A percentile compares a stretch with the other conserved stretches of the same genome.
Evolutionary conservation across 2,113 vertebrate species (phyloP).

Genomic region (Cettia cetti): DNA sequence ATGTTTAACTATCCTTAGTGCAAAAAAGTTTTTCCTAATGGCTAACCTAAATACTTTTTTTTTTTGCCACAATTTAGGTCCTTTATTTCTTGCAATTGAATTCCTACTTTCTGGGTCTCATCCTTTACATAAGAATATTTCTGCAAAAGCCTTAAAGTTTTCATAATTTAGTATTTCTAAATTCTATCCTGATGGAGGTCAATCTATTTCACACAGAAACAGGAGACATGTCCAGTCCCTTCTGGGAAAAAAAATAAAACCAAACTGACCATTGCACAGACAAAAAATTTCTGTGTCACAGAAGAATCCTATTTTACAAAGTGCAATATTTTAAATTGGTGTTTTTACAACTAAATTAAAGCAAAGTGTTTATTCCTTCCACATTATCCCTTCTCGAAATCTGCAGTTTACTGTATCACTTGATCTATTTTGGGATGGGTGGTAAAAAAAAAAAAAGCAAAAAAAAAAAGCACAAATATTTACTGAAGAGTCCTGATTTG

Average conservation of each 20-base stretch:
- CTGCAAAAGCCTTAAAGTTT: slow-evolving; percentile 6
- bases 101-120: neutral
- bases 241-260: neutral
- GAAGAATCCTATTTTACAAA: neutral
- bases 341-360: neutral
- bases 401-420: neutral
- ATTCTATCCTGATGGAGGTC: neutral
- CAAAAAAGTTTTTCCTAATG: slow-evolving; percentile 21
- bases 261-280: neutral
- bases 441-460: too few species aligned
- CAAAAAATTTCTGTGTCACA: neutral
- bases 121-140: neutral
- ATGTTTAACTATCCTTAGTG: neutral
- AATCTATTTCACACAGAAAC: neutral
- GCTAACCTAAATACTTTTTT: neutral
- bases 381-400: neutral
- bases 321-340: neutral
- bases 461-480: neutral
- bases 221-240: neutral
- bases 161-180: neutral
- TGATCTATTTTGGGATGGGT: neutral
- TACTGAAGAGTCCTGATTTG: neutral
- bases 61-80: neutral
- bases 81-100: slow-evolving; percentile 10
- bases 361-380: neutral